These are phyloP conservation scores for Aphodius sticticus DNA, from an alignment of 2,888 invertebrate genomes.

Conservation along the genomic window DNA sequence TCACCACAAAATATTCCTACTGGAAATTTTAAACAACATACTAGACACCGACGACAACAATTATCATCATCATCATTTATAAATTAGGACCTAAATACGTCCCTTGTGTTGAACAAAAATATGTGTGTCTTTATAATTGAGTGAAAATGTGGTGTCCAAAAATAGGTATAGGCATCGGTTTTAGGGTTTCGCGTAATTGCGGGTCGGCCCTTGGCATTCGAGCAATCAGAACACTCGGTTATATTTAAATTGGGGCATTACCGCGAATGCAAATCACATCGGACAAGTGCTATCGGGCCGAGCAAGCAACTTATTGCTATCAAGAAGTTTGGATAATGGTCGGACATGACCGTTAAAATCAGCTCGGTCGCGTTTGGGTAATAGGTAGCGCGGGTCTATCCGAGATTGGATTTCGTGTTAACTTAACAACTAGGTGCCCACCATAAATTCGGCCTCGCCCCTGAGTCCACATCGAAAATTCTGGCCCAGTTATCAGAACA, in stretches of 20 bases:
- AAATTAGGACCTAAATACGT: no score
- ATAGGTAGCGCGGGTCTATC: conserved; percentile 16
- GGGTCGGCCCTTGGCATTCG: neutral
- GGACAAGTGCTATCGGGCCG: conserved; percentile 11
- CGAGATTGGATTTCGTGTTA: conserved; percentile 22
- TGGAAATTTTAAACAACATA: no score
- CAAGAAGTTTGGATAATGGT: conserved; percentile 25
- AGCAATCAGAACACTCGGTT: neutral
- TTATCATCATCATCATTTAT: no score
- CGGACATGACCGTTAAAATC: conserved; percentile 22
- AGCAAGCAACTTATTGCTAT: conserved; percentile 23
- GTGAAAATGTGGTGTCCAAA: neutral
- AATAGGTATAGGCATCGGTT: neutral
- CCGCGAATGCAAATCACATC: conserved; percentile 14
- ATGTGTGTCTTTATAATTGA: no score
- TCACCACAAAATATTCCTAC: no score
- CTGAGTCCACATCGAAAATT: conserved; percentile 10
- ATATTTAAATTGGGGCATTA: conserved; percentile 24
- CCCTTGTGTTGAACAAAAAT: no score
- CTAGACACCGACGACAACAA: no score
- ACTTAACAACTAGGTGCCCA: conserved; percentile 25
- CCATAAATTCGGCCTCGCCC: conserved; percentile 5
- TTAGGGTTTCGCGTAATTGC: neutral
- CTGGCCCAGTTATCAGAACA: neutral
- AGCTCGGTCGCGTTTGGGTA: conserved; percentile 6